These are phyloP conservation scores for Malurus cyaneus DNA, from an alignment of 2,113 vertebrate species.

Conservation along the genomic window DNA sequence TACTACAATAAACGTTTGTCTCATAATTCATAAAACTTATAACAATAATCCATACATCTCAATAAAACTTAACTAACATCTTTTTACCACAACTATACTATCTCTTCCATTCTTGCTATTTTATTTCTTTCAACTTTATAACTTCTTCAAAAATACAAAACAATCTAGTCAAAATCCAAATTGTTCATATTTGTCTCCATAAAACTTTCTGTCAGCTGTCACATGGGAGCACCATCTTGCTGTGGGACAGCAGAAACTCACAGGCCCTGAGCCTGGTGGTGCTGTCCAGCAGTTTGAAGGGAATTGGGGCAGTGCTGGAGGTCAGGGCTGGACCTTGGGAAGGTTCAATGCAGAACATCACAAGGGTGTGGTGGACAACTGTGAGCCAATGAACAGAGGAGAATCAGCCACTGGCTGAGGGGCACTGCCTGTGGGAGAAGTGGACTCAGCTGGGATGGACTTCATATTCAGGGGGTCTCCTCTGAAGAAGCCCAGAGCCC, in stretches of 20 bases:
- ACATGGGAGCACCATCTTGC: not conserved
- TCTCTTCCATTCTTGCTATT: too few species aligned
- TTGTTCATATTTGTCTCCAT: too few species aligned
- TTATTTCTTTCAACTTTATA: too few species aligned
- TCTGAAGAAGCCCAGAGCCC: not conserved
- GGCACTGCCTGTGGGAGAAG: not conserved
- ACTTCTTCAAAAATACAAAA: too few species aligned
- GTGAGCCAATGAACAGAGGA: not conserved
- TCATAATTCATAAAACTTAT: too few species aligned
- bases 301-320: not conserved
- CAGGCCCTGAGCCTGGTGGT: fast-evolving
- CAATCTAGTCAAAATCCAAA: too few species aligned
- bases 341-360: not conserved
- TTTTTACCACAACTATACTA: too few species aligned
- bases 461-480: not conserved
- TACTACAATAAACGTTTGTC: too few species aligned
- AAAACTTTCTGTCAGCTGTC: too few species aligned
- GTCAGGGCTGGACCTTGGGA: not conserved
- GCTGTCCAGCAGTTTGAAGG: not conserved
- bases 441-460: fast-evolving
- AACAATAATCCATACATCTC: too few species aligned
- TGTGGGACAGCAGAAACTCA: not conserved
- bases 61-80: too few species aligned
- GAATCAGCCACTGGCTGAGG: not conserved
- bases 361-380: not conserved